Percentiles rank a stretch among this genome's conserved stretches.
These are phyloP conservation scores for Medauroidea extradentata DNA, from an alignment of 1,140 invertebrate species.

Conservation along the genomic window DNA sequence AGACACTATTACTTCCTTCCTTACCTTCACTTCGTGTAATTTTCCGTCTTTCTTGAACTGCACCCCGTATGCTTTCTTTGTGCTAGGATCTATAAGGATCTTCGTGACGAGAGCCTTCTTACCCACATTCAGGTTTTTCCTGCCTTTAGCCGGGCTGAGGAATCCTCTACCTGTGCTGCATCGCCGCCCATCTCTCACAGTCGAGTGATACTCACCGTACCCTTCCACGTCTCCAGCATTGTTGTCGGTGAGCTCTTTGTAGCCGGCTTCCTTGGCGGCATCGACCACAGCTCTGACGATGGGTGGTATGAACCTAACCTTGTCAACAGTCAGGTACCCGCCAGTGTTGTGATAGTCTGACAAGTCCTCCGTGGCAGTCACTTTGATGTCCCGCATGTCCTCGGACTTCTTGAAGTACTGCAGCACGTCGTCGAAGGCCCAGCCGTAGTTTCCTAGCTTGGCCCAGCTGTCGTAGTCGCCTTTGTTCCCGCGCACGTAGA, in stretches of 20 bases:
- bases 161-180: slow-evolving; percentile 60
- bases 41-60: slow-evolving; percentile 13
- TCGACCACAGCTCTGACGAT: not conserved
- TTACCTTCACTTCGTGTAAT: slow-evolving; percentile 13
- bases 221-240: not conserved
- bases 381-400: slow-evolving; percentile 42
- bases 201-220: not conserved
- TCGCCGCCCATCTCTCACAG: slow-evolving; percentile 48
- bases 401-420: slow-evolving; percentile 45
- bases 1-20: slow-evolving; percentile 29
- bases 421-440: slow-evolving; percentile 53
- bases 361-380: slow-evolving; percentile 49
- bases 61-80: slow-evolving; percentile 20
- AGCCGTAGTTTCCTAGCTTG: slow-evolving; percentile 45
- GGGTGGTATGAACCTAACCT: not conserved
- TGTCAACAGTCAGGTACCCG: slow-evolving; percentile 17
- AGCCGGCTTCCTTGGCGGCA: not conserved
- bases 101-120: slow-evolving; percentile 49
- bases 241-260: not conserved
- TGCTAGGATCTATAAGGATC: slow-evolving; percentile 42
- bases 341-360: slow-evolving; percentile 44
- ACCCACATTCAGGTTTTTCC: slow-evolving; percentile 52
- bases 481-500: slow-evolving; percentile 53
- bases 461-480: slow-evolving; percentile 55
- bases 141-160: slow-evolving; percentile 48